A percentile compares a stretch with the other conserved stretches of the same genome.
phyloP scores from a whole-genome alignment of 2,888 invertebrate species.

The Lepidochrysops patricia region DNA sequence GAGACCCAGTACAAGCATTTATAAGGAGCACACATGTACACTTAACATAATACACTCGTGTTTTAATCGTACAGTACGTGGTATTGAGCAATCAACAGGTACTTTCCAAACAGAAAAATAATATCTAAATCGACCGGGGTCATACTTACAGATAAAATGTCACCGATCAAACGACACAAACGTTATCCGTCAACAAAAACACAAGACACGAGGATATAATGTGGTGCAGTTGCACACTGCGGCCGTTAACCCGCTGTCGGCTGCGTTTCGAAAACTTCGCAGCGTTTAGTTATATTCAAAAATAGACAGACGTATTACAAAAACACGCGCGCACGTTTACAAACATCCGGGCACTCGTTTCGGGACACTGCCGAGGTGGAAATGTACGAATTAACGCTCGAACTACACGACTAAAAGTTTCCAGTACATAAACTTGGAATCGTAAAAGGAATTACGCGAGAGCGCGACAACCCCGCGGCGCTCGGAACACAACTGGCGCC shows the following conservation, averaged over 20 bases:
- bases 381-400: conserved; percentile 34
- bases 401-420: conserved; percentile 66
- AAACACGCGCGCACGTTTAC: conserved; percentile 47
- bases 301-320: conserved; percentile 61
- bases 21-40: not conserved
- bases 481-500: conserved; percentile 61
- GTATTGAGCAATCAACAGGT: conserved; percentile 39
- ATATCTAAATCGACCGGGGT: conserved; percentile 58
- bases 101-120: conserved; percentile 1
- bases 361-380: conserved; percentile 39
- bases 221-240: conserved; percentile 66
- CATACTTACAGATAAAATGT: conserved; percentile 72
- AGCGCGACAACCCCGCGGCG: conserved; percentile 61
- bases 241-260: conserved; percentile 69
- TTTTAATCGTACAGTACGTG: not conserved
- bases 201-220: conserved; percentile 49
- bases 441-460: conserved; percentile 52
- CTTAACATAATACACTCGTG: not conserved
- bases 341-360: conserved; percentile 25
- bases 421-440: conserved; percentile 70
- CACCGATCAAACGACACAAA: conserved; percentile 60
- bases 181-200: conserved; percentile 69
- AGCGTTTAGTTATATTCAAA: conserved; percentile 71
- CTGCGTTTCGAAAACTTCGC: conserved; percentile 72
- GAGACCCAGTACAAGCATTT: not conserved